These are phyloP conservation scores for Acipenser oxyrinchus DNA, from an alignment of 2,797 vertebrate genomes.

Conservation along the genomic window DNA sequence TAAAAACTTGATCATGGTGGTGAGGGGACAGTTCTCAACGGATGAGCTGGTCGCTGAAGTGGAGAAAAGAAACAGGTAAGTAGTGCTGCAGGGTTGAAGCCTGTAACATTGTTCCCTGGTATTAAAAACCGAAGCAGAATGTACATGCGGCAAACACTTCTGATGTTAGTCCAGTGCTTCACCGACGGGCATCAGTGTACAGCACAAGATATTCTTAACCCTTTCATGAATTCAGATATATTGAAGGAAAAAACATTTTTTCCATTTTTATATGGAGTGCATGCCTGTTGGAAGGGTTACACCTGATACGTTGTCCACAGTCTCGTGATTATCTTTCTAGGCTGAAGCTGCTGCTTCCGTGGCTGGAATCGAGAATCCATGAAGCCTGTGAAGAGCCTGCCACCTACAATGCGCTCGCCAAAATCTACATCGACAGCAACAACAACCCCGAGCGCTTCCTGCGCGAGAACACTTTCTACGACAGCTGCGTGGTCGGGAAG, in stretches of 20 bases:
- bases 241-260: too few relatives aligned
- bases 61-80: conserved; percentile 87
- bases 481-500: conserved; percentile 84
- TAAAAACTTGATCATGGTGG: conserved; percentile 77
- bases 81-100: not conserved
- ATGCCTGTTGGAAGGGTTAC: not conserved
- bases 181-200: not conserved
- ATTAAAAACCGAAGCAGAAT: not conserved
- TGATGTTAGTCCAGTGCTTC: not conserved
- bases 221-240: too few relatives aligned
- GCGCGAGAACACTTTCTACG: conserved; percentile 81
- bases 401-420: conserved; percentile 85
- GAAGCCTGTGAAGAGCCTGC: conserved; percentile 90
- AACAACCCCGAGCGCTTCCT: conserved; percentile 86
- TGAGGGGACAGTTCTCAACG: conserved; percentile 77
- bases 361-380: conserved; percentile 86
- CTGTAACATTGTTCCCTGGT: too few relatives aligned
- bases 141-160: conserved; percentile 3
- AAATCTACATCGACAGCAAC: conserved; percentile 93
- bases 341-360: conserved; percentile 82
- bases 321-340: conserved; percentile 41
- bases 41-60: conserved; percentile 77
- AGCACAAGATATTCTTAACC: too few relatives aligned
- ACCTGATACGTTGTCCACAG: not conserved
- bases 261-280: not conserved